Conservation (phyloP, 2,797 vertebrate species). For the Acanthurus leucopareius region DNA sequence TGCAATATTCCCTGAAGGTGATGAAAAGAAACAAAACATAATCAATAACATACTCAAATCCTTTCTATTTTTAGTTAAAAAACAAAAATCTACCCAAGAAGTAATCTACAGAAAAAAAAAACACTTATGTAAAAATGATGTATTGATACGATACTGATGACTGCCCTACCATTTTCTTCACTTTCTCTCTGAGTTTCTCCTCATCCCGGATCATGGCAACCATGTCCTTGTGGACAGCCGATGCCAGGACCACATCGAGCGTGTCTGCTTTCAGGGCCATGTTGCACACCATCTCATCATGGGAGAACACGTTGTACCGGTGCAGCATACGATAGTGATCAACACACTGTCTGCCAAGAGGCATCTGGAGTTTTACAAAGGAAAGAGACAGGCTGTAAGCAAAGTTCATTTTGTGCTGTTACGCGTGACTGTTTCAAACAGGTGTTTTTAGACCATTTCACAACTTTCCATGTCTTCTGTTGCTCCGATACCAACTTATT, state of each 20-base stretch:
- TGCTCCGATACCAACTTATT: no score
- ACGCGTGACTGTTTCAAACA: no score
- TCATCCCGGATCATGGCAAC: constrained; percentile 93
- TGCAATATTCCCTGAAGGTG: constrained; percentile 88
- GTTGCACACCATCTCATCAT: constrained; percentile 98
- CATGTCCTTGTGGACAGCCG: constrained; percentile 95
- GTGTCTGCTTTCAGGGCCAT: constrained; percentile 92
- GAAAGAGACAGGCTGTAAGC: background rate
- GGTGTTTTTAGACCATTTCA: no score
- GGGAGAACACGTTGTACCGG: constrained; percentile 97
- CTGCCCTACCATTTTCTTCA: constrained; percentile 90
- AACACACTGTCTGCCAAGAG: constrained; percentile 95
- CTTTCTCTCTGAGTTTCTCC: constrained; percentile 87
- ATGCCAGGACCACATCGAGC: constrained; percentile 93
- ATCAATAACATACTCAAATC: background rate
- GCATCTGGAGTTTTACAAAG: constrained; percentile 83
- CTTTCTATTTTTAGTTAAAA: background rate
- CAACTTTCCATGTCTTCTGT: no score
- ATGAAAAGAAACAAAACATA: background rate
- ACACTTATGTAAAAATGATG: background rate
- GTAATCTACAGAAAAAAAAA: background rate
- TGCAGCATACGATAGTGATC: constrained; percentile 94
- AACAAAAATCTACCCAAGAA: background rate
- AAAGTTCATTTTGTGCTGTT: background rate
- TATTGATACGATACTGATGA: background rate